Evolutionary conservation across 2,113 vertebrate species (phyloP).

Genomic region (Saccopteryx leptura): DNA sequence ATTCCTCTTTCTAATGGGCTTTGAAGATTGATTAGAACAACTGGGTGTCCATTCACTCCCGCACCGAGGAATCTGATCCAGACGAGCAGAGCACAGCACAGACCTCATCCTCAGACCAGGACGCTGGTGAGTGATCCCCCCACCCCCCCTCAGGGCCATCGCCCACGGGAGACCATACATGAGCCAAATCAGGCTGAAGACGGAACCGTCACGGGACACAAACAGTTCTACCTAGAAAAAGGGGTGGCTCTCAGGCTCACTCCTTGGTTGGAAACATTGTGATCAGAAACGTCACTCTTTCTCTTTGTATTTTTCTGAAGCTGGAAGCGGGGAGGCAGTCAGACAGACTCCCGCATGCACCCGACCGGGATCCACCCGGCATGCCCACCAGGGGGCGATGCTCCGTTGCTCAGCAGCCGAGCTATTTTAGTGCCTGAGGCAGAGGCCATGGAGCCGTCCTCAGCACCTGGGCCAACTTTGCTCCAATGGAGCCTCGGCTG

Average conservation of each 20-base stretch:
- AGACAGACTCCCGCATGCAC: no score
- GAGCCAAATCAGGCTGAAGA: no score
- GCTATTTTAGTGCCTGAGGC: no score
- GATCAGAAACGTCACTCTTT: background rate
- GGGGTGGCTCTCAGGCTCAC: background rate
- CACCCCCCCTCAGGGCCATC: rapidly evolving
- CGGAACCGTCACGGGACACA: rapidly evolving
- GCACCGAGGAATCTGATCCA: background rate
- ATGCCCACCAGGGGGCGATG: no score
- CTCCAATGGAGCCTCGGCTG: no score
- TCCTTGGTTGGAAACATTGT: background rate
- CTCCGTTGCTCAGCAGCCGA: no score
- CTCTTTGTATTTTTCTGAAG: no score
- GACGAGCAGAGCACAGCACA: rapidly evolving
- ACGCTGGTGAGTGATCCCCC: rapidly evolving
- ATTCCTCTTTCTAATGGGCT: background rate
- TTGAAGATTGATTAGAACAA: background rate
- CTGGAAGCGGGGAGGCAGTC: no score
- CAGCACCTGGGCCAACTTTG: no score
- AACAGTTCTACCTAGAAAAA: background rate
- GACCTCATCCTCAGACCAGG: rapidly evolving
- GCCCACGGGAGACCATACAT: background rate
- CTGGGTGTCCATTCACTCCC: background rate
- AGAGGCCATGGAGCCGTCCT: no score
- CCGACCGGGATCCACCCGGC: no score